Conservation (phyloP, 2,888 invertebrate genomes). For the Melanophora roralis region DNA sequence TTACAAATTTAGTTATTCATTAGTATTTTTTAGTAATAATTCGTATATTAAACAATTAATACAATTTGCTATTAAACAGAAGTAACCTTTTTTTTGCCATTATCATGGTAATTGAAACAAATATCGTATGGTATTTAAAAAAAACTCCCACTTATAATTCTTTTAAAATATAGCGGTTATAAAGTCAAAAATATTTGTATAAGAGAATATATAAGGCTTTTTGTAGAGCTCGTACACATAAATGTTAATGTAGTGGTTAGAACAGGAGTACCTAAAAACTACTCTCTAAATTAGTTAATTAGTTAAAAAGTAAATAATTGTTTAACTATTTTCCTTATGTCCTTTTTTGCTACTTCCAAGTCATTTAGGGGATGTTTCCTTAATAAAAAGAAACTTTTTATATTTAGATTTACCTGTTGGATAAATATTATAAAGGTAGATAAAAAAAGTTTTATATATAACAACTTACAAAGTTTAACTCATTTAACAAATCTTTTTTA, state of each 20-base stretch:
- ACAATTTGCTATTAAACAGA: too few relatives aligned
- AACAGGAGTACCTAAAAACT: too few relatives aligned
- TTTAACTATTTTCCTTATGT: not conserved
- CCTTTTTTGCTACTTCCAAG: not conserved
- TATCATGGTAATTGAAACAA: not conserved
- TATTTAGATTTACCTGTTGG: slow-evolving; percentile 25
- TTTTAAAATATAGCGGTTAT: too few relatives aligned
- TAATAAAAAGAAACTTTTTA: not conserved
- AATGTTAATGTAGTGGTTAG: too few relatives aligned
- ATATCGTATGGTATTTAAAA: not conserved
- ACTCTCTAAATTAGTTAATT: not conserved
- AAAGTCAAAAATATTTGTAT: too few relatives aligned
- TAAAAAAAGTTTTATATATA: not conserved
- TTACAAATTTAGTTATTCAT: not conserved
- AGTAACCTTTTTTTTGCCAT: too few relatives aligned
- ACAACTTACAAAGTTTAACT: slow-evolving; percentile 18
- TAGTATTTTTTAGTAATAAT: too few relatives aligned
- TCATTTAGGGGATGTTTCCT: not conserved
- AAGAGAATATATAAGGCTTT: too few relatives aligned
- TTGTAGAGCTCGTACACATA: too few relatives aligned
- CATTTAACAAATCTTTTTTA: slow-evolving; percentile 43
- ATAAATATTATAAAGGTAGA: slow-evolving; percentile 29
- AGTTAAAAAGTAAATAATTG: not conserved
- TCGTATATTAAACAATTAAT: not conserved
- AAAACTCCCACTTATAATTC: too few relatives aligned